These are phyloP conservation scores for Diadumene lineata DNA, from an alignment of 92 coral and sea anemone genomes.

Conservation along the genomic window DNA sequence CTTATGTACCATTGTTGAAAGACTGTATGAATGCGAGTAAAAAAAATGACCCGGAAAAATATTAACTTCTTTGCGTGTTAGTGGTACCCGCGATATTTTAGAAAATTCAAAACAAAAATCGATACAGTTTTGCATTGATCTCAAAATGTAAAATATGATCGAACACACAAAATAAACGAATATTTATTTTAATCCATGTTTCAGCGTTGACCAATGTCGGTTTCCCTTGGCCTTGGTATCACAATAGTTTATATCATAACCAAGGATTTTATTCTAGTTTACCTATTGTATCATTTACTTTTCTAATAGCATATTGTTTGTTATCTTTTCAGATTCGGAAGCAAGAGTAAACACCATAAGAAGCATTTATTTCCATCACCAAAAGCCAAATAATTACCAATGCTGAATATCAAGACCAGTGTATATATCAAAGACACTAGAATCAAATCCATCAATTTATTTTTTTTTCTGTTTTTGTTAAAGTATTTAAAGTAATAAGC, in stretches of 20 bases:
- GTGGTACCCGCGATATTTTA: too few relatives aligned
- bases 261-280: neutral
- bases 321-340: constrained; percentile 75
- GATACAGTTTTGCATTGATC: too few relatives aligned
- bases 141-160: too few relatives aligned
- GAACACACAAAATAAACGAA: too few relatives aligned
- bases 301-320: neutral
- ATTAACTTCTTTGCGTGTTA: too few relatives aligned
- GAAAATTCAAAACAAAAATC: too few relatives aligned
- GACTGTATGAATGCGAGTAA: too few relatives aligned
- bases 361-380: constrained; percentile 98
- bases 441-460: constrained; percentile 8
- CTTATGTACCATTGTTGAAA: too few relatives aligned
- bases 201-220: too few relatives aligned
- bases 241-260: neutral
- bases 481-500: neutral
- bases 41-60: too few relatives aligned
- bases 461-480: constrained; percentile 4
- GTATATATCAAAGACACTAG: neutral
- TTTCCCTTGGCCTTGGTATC: too few relatives aligned
- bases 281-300: neutral
- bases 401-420: neutral
- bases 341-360: constrained; percentile 91
- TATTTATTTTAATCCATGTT: too few relatives aligned
- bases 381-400: constrained; percentile 66